Percentiles rank a stretch among this genome's conserved stretches.
Conservation (phyloP, 2,888 invertebrate genomes). For the Sphecodes monilicornis region DNA sequence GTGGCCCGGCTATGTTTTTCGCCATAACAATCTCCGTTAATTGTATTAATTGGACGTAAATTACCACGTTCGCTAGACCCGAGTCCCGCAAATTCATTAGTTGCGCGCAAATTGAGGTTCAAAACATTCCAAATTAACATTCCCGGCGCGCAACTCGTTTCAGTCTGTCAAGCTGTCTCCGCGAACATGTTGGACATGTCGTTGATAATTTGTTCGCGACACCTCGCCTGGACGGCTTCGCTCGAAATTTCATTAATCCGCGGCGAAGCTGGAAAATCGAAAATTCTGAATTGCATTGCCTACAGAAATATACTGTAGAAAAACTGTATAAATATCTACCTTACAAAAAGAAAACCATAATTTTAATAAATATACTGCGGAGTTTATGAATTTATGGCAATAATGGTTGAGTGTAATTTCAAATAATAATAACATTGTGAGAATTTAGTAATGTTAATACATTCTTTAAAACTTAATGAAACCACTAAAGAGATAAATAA, state of each 20-base stretch:
- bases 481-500: too few relatives aligned
- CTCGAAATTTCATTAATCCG: slow-evolving; percentile 10
- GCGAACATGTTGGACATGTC: slow-evolving; percentile 12
- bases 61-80: slow-evolving; percentile 15
- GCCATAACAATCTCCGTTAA: slow-evolving; percentile 34
- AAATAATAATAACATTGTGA: too few relatives aligned
- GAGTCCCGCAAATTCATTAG: slow-evolving; percentile 29
- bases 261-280: neutral
- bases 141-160: slow-evolving; percentile 16
- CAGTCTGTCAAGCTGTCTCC: slow-evolving; percentile 16
- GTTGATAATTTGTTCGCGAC: slow-evolving; percentile 28
- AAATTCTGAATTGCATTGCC: neutral
- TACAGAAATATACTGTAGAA: neutral
- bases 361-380: neutral
- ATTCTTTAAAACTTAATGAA: too few relatives aligned
- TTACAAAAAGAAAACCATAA: neutral
- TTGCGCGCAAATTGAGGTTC: slow-evolving; percentile 15
- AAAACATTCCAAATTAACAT: slow-evolving; percentile 38
- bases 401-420: too few relatives aligned
- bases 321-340: neutral
- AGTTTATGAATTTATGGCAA: too few relatives aligned
- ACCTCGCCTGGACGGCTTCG: neutral
- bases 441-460: too few relatives aligned
- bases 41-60: slow-evolving; percentile 48
- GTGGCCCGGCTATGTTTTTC: slow-evolving; percentile 21